These are phyloP conservation scores for Mionectes olivaceus DNA, from an alignment of 2,797 vertebrate genomes.

Conservation along the genomic window DNA sequence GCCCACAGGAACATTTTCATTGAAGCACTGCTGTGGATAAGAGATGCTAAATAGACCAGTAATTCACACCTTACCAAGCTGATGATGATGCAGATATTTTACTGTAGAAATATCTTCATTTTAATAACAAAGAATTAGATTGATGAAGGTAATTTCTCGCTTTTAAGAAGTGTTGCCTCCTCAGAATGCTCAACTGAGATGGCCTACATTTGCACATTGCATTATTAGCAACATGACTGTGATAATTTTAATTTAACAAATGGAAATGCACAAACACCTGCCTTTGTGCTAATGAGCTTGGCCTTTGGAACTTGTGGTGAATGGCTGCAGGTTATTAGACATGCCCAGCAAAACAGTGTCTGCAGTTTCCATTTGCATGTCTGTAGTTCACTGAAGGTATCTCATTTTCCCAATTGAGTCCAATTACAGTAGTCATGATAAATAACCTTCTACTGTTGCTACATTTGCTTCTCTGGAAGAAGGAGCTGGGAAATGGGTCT, in stretches of 20 bases:
- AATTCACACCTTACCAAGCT: not conserved
- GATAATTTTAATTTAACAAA: conserved; percentile 39
- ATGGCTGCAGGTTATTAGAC: conserved; percentile 48
- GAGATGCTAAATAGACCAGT: not conserved
- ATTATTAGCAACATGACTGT: conserved; percentile 16
- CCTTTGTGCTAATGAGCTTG: conserved; percentile 44
- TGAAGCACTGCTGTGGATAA: not conserved
- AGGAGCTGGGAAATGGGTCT: conserved; percentile 44
- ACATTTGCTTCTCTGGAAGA: conserved; percentile 44
- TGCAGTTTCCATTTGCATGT: conserved; percentile 43
- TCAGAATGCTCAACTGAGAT: not conserved
- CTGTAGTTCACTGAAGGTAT: conserved; percentile 50
- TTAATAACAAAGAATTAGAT: not conserved
- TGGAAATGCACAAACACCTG: conserved; percentile 39
- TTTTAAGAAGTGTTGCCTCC: not conserved
- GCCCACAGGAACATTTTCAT: not conserved
- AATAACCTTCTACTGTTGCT: conserved; percentile 37
- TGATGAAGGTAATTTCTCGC: not conserved
- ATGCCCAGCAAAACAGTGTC: conserved; percentile 36
- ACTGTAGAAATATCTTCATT: not conserved
- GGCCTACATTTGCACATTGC: not conserved
- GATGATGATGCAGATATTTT: not conserved
- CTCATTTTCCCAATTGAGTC: conserved; percentile 44
- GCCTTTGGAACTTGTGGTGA: conserved; percentile 38
- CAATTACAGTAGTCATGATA: conserved; percentile 65